Evolutionary conservation across 2,888 invertebrate genomes (phyloP).

Genomic region (Mechanitis mazaeus): DNA sequence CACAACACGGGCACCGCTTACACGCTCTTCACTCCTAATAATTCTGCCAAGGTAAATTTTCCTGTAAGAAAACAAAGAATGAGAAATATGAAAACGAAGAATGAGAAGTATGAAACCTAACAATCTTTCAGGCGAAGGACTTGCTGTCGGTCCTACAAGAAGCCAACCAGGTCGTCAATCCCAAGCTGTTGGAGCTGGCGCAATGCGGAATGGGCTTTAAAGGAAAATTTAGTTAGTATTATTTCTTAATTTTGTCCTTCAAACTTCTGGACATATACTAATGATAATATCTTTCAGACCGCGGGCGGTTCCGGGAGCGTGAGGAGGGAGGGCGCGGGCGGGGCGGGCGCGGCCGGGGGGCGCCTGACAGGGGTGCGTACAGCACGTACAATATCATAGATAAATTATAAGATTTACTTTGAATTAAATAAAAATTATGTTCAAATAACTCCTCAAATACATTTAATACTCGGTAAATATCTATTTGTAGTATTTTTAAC

Average conservation of each 20-base stretch:
- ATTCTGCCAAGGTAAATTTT: conserved; percentile 83
- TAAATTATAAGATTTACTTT: no score
- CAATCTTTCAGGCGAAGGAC: conserved; percentile 81
- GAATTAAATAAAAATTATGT: no score
- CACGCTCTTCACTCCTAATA: conserved; percentile 94
- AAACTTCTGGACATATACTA: not conserved
- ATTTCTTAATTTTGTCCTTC: not conserved
- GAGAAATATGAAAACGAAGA: no score
- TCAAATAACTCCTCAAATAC: no score
- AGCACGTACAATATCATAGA: not conserved
- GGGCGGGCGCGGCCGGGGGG: conserved; percentile 33
- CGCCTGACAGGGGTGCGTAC: conserved; percentile 11
- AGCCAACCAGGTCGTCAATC: conserved; percentile 96
- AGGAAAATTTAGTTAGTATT: conserved; percentile 59
- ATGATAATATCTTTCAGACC: conserved; percentile 39
- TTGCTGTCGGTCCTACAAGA: conserved; percentile 94
- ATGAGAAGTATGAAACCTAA: no score
- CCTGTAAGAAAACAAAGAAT: no score
- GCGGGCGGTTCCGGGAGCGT: conserved; percentile 34
- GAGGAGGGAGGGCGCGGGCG: conserved; percentile 34
- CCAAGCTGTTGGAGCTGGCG: conserved; percentile 87
- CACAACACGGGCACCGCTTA: conserved; percentile 96
- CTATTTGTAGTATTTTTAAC: no score
- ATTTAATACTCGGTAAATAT: no score
- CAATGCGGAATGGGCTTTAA: conserved; percentile 73